phyloP scores from a whole-genome alignment of 2,113 vertebrate genomes.

The Amphiprion percula region DNA sequence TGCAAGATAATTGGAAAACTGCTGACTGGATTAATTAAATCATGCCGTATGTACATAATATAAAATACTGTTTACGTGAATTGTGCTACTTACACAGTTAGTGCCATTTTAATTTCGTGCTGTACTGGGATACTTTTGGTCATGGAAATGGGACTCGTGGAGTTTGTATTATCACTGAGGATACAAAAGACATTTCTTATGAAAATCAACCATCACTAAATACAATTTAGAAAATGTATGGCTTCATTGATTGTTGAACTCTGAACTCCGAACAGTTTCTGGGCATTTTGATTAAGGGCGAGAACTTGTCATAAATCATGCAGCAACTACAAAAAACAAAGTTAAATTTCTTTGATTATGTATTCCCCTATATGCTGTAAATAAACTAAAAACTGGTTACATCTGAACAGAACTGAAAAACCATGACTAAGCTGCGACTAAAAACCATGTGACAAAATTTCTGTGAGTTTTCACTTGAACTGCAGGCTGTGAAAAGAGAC shows the following conservation, averaged over 20 bases:
- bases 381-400: too few species aligned
- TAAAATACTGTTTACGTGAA: background rate
- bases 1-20: background rate
- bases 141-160: background rate
- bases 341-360: too few species aligned
- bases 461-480: too few species aligned
- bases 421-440: too few species aligned
- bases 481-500: too few species aligned
- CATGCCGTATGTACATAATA: background rate
- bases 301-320: too few species aligned
- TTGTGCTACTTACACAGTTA: slow-evolving; percentile 72
- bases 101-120: slow-evolving; percentile 71
- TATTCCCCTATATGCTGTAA: too few species aligned
- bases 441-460: too few species aligned
- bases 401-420: too few species aligned
- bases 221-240: background rate
- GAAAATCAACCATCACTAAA: background rate
- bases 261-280: too few species aligned
- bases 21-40: background rate
- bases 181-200: background rate
- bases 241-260: background rate
- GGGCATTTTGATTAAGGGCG: too few species aligned
- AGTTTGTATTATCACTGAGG: slow-evolving; percentile 79
- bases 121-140: slow-evolving; percentile 71
- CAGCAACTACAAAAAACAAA: too few species aligned